phyloP scores from a whole-genome alignment of 2,888 invertebrate genomes.

The Panopea generosa region DNA sequence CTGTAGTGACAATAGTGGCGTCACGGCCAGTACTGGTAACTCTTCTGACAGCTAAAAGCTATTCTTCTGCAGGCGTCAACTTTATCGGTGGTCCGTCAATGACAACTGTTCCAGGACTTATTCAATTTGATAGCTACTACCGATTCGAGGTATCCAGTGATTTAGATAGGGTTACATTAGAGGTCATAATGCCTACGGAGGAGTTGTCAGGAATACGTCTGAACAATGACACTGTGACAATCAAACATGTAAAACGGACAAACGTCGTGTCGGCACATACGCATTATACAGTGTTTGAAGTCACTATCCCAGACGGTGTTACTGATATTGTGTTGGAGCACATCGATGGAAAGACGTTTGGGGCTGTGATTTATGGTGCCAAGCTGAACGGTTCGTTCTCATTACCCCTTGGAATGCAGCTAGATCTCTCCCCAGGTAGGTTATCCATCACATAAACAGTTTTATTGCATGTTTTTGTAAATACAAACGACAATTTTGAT shows the following conservation, averaged over 20 bases:
- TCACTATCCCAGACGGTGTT: neutral
- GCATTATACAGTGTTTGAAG: slow-evolving; percentile 7
- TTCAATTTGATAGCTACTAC: slow-evolving; percentile 28
- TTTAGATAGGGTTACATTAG: neutral
- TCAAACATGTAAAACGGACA: slow-evolving; percentile 5
- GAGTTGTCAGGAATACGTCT: slow-evolving; percentile 15
- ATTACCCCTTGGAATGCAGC: slow-evolving; percentile 37
- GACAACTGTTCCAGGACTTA: slow-evolving; percentile 31
- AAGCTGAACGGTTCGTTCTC: slow-evolving; percentile 23
- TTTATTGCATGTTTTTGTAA: no score
- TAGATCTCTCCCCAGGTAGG: slow-evolving; percentile 39
- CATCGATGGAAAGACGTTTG: slow-evolving; percentile 21
- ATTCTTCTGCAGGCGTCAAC: no score
- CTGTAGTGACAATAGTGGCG: slow-evolving; percentile 6
- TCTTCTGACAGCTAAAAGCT: no score
- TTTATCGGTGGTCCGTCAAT: slow-evolving; percentile 19
- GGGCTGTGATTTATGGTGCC: slow-evolving; percentile 39
- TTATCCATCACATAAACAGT: neutral
- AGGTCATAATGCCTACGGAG: slow-evolving; percentile 19
- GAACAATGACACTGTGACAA: slow-evolving; percentile 23
- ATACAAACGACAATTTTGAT: no score
- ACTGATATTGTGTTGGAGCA: slow-evolving; percentile 12
- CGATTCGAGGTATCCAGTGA: slow-evolving; percentile 7
- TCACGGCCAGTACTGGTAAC: no score
- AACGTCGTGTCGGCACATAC: slow-evolving; percentile 4